Conservation (phyloP, 2,797 vertebrate species). For the Zalophus californianus region DNA sequence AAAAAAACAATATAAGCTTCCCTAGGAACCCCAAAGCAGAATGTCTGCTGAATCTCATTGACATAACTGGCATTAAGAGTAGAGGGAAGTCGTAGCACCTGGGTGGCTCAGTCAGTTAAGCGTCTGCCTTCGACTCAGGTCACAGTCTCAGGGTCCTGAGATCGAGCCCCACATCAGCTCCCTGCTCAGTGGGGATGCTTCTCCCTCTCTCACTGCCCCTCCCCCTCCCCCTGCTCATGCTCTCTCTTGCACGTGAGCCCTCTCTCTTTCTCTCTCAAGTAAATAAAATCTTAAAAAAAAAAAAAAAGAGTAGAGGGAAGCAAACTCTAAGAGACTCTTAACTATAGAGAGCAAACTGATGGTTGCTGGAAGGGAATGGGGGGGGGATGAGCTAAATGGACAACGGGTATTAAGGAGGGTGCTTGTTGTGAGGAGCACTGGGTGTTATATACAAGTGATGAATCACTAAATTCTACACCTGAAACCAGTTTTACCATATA, state of each 20-base stretch:
- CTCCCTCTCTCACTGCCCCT: not conserved
- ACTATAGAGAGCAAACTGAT: not conserved
- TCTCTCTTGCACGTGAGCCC: not conserved
- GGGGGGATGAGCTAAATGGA: not conserved
- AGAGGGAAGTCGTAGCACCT: not conserved
- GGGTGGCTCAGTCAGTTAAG: not conserved
- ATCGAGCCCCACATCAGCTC: not conserved
- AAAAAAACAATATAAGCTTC: not conserved
- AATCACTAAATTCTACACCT: not conserved
- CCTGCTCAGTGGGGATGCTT: not conserved
- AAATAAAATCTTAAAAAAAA: not conserved
- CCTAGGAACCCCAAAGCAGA: not conserved
- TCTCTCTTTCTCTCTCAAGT: not conserved
- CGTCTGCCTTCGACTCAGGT: not conserved
- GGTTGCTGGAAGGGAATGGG: not conserved
- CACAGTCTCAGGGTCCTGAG: not conserved
- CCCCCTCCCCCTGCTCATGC: not conserved
- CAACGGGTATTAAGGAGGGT: not conserved
- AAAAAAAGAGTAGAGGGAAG: not conserved
- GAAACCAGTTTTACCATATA: not conserved
- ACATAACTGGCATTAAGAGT: not conserved
- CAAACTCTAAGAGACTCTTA: not conserved
- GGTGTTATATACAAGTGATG: not conserved
- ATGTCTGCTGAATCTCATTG: not conserved
- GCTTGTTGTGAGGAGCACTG: not conserved